These are phyloP conservation scores for Ploceus nigricollis DNA, from an alignment of 2,113 vertebrate genomes.

Conservation along the genomic window DNA sequence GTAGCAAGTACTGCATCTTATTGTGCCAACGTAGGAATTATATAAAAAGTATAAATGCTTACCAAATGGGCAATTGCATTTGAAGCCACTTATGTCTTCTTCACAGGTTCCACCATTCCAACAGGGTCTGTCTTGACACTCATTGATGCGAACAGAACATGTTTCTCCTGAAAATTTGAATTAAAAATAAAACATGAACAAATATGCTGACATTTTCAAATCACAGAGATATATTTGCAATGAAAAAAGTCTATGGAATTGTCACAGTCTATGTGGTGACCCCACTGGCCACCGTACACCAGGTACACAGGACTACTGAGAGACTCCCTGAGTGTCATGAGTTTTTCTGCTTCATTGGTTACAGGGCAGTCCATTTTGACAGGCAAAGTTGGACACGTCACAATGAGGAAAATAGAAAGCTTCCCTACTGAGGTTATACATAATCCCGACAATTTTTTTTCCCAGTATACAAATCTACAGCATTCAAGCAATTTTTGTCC, in stretches of 20 bases:
- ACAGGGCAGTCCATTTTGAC: not conserved
- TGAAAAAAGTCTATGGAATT: not conserved
- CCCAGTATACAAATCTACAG: not conserved
- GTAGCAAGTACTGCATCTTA: not conserved
- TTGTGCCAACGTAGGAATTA: not conserved
- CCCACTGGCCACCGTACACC: not conserved
- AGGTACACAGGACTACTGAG: not conserved
- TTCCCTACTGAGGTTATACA: not conserved
- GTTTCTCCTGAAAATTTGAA: constrained; percentile 66
- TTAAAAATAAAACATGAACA: not conserved
- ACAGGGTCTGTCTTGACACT: constrained; percentile 73
- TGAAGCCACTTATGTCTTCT: constrained; percentile 71
- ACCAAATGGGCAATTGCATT: constrained; percentile 75
- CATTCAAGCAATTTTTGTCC: not conserved
- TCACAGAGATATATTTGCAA: not conserved
- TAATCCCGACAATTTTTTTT: not conserved
- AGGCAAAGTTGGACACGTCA: not conserved
- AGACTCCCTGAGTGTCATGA: not conserved
- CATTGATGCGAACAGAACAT: constrained; percentile 62
- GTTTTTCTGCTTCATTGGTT: not conserved
- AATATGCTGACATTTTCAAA: not conserved
- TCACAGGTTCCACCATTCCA: constrained; percentile 77
- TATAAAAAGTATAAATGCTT: constrained; percentile 37
- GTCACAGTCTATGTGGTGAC: not conserved
- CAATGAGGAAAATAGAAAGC: not conserved